Evolutionary conservation across 2,888 invertebrate species (phyloP), one percentile per base, ranked within the genome.

Genomic region (Polyommatus icarus): DNA sequence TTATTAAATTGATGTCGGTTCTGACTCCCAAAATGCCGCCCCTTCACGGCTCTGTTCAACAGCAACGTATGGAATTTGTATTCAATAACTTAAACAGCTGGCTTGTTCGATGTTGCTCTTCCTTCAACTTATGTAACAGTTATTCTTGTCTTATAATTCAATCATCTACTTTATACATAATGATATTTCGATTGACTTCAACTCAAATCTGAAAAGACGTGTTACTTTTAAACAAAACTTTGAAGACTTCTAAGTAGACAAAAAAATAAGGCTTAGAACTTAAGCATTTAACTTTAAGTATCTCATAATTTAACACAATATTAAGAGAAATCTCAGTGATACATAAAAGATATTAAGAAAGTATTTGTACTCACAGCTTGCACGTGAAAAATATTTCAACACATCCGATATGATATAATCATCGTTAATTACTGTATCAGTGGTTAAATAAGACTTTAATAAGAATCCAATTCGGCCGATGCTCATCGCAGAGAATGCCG

Each of bases 1-100:
- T 86, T 82, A 83, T 87, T 90, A 91, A 92, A 93, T 91, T 92
- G 91, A 93, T 92, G 92, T 90, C 87, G 87, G 90, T 89, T 90
- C 91, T 91, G 91, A 91, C 86, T 88, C 89, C 84, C 85, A 82
- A 87, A 87, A 88, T 87, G 90, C 92, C 92, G 92, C 89, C 86
- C 81, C 83, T 82, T 83, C 86, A 83, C 86, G 88, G 90, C 91
- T 89, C 88, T 87, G 86, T 87, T 84, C 84, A 81, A 80, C 78
- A 80, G 85, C 88, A 86, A 91, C 87, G 90, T 90, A 90, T 91
- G 90, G 90, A 91, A 91, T 92, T 91, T 89, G 91, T 91, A 90
- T 86, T 84, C 88, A 88, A 92, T 92, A 92, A 90, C 85, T 91
- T 90, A 88, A 86, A 84, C 87, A 87, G 84, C 84, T 84, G 85